Base-by-base conservation (phyloP, 1,140 invertebrate genomes). In the Magallana gigas region DNA sequence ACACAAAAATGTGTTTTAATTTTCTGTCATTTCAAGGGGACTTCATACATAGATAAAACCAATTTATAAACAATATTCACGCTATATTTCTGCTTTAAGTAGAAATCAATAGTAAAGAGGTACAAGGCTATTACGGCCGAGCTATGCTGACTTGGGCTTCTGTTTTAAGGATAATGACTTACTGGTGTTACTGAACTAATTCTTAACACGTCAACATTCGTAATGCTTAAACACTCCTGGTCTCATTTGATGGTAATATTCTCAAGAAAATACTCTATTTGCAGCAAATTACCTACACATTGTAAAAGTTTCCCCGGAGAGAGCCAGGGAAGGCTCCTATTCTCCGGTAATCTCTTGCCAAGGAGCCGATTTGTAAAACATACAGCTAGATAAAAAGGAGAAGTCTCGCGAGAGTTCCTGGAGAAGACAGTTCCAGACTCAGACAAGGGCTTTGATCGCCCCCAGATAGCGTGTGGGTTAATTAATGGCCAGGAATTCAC, bases 241-340 rank as follows among this genome's bases (percentile, higher is more conserved):
- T 29, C 68, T 76, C 4, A 76, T 29, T 76, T 23, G 6, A 11
- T 11, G 23, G 68, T 23, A 12, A 23, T 76, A 12, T 76, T 76
- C 68, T 76, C 68, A 76, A 76, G 18, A 76, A 76, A 76, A 76
- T 76, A 76, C 68, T 18, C 68, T 76, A 36, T 76, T 76, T 76
- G 68, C 18, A 76, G 68, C 23, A 76, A 76, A 76, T 76, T 76
- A 76, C 36, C 68, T 76, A 76, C 68, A 76, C 68, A 29, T 12
- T 76, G 68, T 76, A 12, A 29, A 18, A 5, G 7, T 1, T 12
- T 76, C 68, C 36, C 68, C 1, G 8, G 68, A 12, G 68, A 36
- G 8, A 12, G 29, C 23, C 3, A 29, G 68, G 29, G 23, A 71
- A 29, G 18, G 23, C 64, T 11, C 11, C 11, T 11, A 29, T 12